phyloP scores from a whole-genome alignment of 2,797 vertebrate genomes.

The Girardinus metallicus region DNA sequence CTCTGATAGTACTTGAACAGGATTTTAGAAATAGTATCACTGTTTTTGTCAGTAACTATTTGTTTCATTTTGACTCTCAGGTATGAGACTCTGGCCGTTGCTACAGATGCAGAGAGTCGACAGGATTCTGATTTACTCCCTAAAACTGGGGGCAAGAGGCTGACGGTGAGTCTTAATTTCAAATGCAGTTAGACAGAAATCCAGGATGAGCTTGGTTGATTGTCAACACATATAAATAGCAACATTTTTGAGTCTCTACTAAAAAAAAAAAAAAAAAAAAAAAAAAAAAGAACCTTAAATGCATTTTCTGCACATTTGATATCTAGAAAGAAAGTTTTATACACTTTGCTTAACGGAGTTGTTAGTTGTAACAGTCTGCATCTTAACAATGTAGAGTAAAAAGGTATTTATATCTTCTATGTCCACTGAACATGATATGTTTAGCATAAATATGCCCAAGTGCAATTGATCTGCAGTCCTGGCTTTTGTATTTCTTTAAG shows the following conservation, averaged over 20 bases:
- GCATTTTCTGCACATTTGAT: background rate
- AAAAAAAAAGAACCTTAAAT: background rate
- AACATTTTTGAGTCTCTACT: background rate
- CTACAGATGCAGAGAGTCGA: slow-evolving; percentile 91
- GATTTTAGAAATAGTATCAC: background rate
- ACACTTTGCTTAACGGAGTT: background rate
- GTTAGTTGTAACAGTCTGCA: background rate
- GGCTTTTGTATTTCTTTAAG: too few species aligned
- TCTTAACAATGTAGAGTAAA: background rate
- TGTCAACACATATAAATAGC: background rate
- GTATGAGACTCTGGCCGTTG: slow-evolving; percentile 97
- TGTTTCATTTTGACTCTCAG: slow-evolving; percentile 70
- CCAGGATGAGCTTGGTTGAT: background rate
- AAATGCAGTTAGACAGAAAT: background rate
- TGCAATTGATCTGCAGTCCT: background rate
- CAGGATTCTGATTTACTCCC: slow-evolving; percentile 87
- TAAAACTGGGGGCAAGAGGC: slow-evolving; percentile 88
- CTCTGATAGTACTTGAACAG: background rate
- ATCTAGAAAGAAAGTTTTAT: background rate
- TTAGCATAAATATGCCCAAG: background rate
- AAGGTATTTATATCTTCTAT: background rate
- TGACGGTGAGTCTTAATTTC: slow-evolving; percentile 80
- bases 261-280: background rate
- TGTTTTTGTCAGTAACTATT: slow-evolving; percentile 1
- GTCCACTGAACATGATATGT: background rate